Evolutionary conservation across 2,888 invertebrate species (phyloP), one percentile per base, ranked within the genome.

Genomic region (Loripinus fragilis): DNA sequence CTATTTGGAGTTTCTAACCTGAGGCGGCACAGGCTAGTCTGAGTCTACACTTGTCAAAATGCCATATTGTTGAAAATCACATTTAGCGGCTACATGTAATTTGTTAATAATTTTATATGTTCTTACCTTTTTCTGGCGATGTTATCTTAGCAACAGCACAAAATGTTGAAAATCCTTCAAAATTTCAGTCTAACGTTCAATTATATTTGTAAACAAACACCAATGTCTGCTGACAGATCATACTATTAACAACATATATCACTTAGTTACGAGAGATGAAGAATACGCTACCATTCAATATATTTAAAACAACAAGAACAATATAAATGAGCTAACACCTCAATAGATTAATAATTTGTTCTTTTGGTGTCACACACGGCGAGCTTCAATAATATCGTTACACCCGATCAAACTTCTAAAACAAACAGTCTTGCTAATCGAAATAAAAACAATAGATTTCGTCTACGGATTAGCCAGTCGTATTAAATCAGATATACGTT

Each of bases 371-470:
- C 3, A 60, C 60, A 33, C 60, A 33, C 60, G 10, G 60, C 7
- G 60, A 60, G 33, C 20, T 33, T 60, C 28, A 60, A 60, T 33
- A 28, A 10, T 60, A 60, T 60, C 60, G 17, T 8, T 60, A 28
- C 23, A n/a, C 60, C 33, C 23, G 28, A 60, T 60, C 60, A 60
- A 60, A 33, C 60, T 10, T 17, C 60, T 33, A 60, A 60, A 33
- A 20, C 17, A 60, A 17, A 60, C 60, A 33, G 33, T 33, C 60
- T 60, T 60, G 30, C 33, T 60, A 33, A 60, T 17, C 33, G 60
- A 60, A 60, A 60, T 60, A 60, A 60, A 60, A 60, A 60, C 60
- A 60, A 60, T 60, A 60, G 33, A 60, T 60, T 60, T 33, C 30
- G 60, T 60, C 60, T 33, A 28, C 33, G 60, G 60, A 60, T 60